phyloP scores from a whole-genome alignment of 2,797 vertebrate species.

The Margarornis squamiger region DNA sequence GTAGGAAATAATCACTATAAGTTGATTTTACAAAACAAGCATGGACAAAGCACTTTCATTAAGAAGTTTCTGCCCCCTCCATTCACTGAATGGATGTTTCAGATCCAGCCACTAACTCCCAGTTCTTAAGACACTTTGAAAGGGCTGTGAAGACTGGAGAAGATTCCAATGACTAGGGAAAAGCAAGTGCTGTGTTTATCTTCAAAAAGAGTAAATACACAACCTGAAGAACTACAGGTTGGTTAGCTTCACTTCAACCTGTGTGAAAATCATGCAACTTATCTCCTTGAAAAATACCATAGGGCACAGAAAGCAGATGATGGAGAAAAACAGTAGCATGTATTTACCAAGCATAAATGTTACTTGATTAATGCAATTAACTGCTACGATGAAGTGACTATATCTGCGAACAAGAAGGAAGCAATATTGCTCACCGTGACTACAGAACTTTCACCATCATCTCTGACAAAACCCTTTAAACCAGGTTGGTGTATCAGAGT shows the following conservation, averaged over 20 bases:
- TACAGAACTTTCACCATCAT: neutral
- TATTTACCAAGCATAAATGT: neutral
- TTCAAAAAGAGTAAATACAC: neutral
- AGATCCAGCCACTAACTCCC: neutral
- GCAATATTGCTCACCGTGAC: neutral
- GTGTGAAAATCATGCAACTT: neutral
- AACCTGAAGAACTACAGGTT: neutral
- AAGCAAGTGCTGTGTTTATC: neutral
- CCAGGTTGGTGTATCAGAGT: rapidly evolving
- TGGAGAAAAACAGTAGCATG: neutral
- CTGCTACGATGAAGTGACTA: neutral
- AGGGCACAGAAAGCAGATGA: neutral
- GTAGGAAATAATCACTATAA: neutral
- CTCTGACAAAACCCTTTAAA: neutral
- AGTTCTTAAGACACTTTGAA: neutral
- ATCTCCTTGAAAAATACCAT: neutral
- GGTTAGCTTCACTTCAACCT: neutral
- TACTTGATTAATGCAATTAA: neutral
- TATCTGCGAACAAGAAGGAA: neutral
- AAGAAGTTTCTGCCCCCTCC: neutral
- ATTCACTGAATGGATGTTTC: neutral
- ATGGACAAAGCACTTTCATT: neutral
- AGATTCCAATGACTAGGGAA: neutral
- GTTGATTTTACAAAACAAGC: neutral
- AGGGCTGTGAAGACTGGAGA: neutral